Evolutionary conservation across 2,888 invertebrate genomes (phyloP).

Genomic region (Drosophila affinis): DNA sequence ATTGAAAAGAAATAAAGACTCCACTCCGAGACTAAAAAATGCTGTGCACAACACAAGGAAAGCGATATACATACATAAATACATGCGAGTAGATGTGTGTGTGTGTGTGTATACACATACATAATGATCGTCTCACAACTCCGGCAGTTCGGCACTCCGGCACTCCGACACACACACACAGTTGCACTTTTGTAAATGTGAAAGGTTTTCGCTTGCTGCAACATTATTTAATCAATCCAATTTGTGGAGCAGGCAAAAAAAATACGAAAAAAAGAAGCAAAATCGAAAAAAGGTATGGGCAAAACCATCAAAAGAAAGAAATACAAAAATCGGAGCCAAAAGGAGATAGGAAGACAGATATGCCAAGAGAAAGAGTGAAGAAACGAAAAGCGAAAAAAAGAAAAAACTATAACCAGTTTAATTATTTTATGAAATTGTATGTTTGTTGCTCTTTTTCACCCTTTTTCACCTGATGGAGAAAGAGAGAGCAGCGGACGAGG

Average conservation of each 20-base stretch:
- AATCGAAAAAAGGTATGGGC: conserved; percentile 66
- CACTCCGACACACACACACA: conserved; percentile 25
- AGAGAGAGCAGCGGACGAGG: background rate
- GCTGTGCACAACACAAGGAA: conserved; percentile 77
- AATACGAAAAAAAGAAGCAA: conserved; percentile 27
- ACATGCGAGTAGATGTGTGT: conserved; percentile 13
- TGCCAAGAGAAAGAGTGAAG: conserved; percentile 16
- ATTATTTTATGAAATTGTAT: conserved; percentile 76
- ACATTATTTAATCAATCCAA: conserved; percentile 80
- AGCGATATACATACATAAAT: conserved; percentile 42
- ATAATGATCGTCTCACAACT: conserved; percentile 35
- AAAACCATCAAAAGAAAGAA: conserved; percentile 30
- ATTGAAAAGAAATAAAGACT: conserved; percentile 77
- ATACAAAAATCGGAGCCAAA: conserved; percentile 23
- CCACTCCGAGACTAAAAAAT: conserved; percentile 61
- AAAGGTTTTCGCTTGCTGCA: conserved; percentile 78
- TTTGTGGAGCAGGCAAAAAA: conserved; percentile 71
- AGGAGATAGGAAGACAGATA: conserved; percentile 25
- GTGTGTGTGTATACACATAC: conserved; percentile 13
- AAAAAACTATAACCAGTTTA: conserved; percentile 75
- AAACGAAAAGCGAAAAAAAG: conserved; percentile 1
- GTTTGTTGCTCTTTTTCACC: conserved; percentile 41
- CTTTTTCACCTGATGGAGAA: conserved; percentile 33
- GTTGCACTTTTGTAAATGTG: conserved; percentile 67
- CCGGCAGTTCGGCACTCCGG: background rate